Percentiles rank a stretch among this genome's conserved stretches.
These are phyloP conservation scores for Plemyria rubiginata DNA, from an alignment of 2,888 invertebrate species.

Conservation along the genomic window DNA sequence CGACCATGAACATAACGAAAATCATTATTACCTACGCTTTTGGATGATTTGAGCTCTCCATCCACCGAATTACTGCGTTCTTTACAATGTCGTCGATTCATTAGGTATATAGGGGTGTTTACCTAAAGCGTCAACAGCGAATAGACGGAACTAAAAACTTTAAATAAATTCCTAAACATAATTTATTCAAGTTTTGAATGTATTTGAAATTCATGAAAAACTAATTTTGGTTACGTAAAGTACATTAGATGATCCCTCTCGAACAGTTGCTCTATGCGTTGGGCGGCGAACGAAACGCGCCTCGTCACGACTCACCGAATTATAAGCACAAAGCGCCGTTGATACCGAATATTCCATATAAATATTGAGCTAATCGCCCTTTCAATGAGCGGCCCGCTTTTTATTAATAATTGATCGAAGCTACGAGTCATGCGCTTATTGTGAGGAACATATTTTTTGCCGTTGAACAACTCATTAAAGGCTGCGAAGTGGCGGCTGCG, in stretches of 20 bases:
- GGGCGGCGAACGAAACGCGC: slow-evolving; percentile 74
- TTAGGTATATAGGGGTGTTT: too few species aligned
- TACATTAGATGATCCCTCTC: slow-evolving; percentile 45
- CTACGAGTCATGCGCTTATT: slow-evolving; percentile 83
- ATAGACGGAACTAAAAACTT: too few species aligned
- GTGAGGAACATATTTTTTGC: slow-evolving; percentile 81
- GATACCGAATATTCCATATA: slow-evolving; percentile 85
- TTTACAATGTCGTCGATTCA: too few species aligned
- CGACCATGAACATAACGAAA: too few species aligned
- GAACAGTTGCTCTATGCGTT: slow-evolving; percentile 73
- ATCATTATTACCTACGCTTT: too few species aligned
- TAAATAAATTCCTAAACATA: too few species aligned
- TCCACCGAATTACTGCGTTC: too few species aligned
- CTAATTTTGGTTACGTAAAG: slow-evolving; percentile 44
- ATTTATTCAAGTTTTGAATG: neutral
- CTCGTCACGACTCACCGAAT: slow-evolving; percentile 83
- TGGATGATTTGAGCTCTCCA: too few species aligned
- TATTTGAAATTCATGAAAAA: neutral
- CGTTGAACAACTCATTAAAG: slow-evolving; percentile 76
- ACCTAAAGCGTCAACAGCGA: too few species aligned
- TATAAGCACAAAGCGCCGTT: slow-evolving; percentile 83
- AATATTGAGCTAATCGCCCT: slow-evolving; percentile 86
- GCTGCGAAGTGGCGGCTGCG: slow-evolving; percentile 2
- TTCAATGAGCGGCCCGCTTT: slow-evolving; percentile 85
- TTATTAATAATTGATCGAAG: slow-evolving; percentile 84